Base-by-base conservation (phyloP, 2,888 invertebrate species). In the Hybos culiciformis region DNA sequence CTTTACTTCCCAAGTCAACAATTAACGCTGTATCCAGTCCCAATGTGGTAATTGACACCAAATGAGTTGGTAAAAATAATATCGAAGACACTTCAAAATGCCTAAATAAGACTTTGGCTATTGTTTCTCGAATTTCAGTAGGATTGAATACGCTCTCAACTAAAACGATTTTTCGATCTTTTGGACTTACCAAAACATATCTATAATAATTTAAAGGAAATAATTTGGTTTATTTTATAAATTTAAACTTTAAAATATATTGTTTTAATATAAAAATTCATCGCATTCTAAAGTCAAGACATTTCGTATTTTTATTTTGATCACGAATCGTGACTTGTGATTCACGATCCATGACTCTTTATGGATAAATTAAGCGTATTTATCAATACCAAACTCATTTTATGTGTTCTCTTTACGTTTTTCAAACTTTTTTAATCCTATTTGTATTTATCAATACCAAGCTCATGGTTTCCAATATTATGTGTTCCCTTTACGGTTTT, bases 21-120 rank as follows among this genome's bases (percentile, higher is more conserved):
- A 97, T 85, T 4, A 97, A 70, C 17, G 80, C 87, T 2, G 84
- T 83, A 41, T 78, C 75, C 11, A 83, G 70, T 40, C 88, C 94
- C 50, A 94, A 73, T 1, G 91, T 83, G 40, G 87, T 75, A 15
- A 92, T 73, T 19, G 84, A 75, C 45, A 90, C 80, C 39, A 96
- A 72, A 61, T 93, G 90, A 11, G 80, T 77, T 38, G 96, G 90
- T 23, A 90, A 78, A 69, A 88, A 84, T 55, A 84, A 66, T 41
- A 88, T 71, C 1, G 83, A 82, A 1, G 82, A 75, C 39, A 83
- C 87, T 75, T 94, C 93, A 68, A 85, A 96, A 61, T 94, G 93
- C 43, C 77, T 73, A 60, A 90, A 94, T n/a, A 96, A 68, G 17
- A 90, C 92, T 62, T 83, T 84, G 0, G 93, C 93, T 9, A 97